These are phyloP conservation scores for Caenorhabditis macrosperma DNA, from an alignment of 2,888 invertebrate genomes.

Conservation along the genomic window DNA sequence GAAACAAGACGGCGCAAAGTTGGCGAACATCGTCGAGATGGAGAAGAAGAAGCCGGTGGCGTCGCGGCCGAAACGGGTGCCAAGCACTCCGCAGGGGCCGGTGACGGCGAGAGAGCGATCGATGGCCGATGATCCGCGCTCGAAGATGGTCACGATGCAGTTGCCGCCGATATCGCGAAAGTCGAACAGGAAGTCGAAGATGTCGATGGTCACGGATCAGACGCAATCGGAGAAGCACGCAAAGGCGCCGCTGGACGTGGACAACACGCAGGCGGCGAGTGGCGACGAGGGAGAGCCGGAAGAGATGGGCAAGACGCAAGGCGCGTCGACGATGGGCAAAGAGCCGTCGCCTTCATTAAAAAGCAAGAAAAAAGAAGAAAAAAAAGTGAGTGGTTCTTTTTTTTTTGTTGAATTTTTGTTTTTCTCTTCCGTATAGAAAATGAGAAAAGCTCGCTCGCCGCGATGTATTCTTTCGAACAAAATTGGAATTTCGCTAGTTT, in stretches of 20 bases:
- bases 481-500: too few relatives aligned
- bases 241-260: neutral
- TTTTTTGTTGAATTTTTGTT: too few relatives aligned
- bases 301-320: neutral
- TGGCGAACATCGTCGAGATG: slow-evolving; percentile 38
- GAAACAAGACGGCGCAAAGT: slow-evolving; percentile 14
- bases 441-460: too few relatives aligned
- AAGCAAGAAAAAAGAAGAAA: neutral
- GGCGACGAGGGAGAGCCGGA: neutral
- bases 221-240: slow-evolving; percentile 25
- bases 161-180: neutral
- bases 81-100: neutral
- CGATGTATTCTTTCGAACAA: too few relatives aligned
- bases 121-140: neutral
- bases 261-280: neutral
- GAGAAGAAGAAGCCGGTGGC: slow-evolving; percentile 16
- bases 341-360: neutral
- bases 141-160: too few relatives aligned
- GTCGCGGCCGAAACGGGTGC: neutral
- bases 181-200: slow-evolving; percentile 5
- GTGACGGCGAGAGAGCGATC: slow-evolving; percentile 21
- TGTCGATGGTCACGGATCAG: slow-evolving; percentile 9
- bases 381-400: neutral
- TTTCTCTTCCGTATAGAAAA: too few relatives aligned
- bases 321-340: neutral